phyloP scores from a whole-genome alignment of 2,113 vertebrate species.

The Sarotherodon lohbergeri region DNA sequence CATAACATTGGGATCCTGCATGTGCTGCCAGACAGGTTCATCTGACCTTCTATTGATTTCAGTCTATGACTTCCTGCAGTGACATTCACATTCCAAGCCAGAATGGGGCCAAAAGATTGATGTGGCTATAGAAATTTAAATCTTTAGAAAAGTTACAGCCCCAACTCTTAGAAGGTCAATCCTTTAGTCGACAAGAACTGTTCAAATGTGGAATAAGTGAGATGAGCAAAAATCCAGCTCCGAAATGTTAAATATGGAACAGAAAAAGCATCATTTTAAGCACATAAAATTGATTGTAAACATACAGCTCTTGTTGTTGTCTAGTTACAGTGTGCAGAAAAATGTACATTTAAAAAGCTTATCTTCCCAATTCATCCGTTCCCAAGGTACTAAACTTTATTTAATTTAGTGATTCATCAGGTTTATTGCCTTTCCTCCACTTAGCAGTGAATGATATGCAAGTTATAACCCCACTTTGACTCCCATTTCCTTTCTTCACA shows the following conservation, averaged over 20 bases:
- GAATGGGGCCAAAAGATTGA: slow-evolving; percentile 69
- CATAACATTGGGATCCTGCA: slow-evolving; percentile 29
- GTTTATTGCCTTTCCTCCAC: slow-evolving; percentile 35
- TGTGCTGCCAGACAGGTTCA: slow-evolving; percentile 53
- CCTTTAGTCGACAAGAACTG: not conserved
- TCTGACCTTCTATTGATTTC: slow-evolving; percentile 76
- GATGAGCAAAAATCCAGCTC: not conserved
- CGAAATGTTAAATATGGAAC: not conserved
- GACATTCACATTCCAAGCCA: slow-evolving; percentile 74
- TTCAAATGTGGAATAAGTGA: not conserved
- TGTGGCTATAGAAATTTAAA: slow-evolving; percentile 68
- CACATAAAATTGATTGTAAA: not conserved
- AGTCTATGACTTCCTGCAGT: slow-evolving; percentile 67
- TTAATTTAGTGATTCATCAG: slow-evolving; percentile 24
- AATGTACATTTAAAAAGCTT: not conserved
- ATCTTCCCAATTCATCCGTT: not conserved
- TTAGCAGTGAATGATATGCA: slow-evolving; percentile 63
- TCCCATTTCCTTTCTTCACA: slow-evolving; percentile 54
- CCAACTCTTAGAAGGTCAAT: slow-evolving; percentile 51
- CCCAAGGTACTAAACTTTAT: not conserved
- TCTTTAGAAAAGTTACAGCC: slow-evolving; percentile 59
- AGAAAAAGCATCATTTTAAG: not conserved
- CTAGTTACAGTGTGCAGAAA: not conserved
- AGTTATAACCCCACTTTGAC: slow-evolving; percentile 55
- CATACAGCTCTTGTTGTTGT: not conserved